Evolutionary conservation across 1,140 invertebrate genomes (phyloP).

Genomic region (Conus betulinus): DNA sequence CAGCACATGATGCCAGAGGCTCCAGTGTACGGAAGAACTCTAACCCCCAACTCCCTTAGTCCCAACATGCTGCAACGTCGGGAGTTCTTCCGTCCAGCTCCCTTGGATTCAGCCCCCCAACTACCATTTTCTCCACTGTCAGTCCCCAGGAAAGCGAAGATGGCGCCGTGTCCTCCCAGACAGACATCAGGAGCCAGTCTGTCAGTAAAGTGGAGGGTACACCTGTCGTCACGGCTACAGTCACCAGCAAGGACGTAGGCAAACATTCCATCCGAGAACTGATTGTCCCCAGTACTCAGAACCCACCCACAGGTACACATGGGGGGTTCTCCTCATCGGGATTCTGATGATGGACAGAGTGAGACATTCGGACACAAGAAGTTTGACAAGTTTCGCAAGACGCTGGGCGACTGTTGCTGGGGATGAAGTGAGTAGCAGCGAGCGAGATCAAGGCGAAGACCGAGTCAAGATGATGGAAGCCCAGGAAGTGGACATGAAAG

Average conservation of each 20-base stretch:
- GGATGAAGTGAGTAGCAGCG: conserved; percentile 16
- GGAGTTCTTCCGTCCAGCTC: conserved; percentile 21
- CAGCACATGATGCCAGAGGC: conserved; percentile 44
- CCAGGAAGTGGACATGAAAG: conserved; percentile 23
- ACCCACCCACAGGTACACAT: background rate
- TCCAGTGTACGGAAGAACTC: conserved; percentile 40
- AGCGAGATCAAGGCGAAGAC: conserved; percentile 1
- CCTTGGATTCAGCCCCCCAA: conserved; percentile 37
- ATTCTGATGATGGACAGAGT: background rate
- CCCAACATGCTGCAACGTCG: conserved; percentile 34
- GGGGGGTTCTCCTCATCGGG: conserved; percentile 20
- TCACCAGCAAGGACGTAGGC: conserved; percentile 14
- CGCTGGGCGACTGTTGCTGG: conserved; percentile 28
- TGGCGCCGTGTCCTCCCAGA: background rate
- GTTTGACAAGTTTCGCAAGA: conserved; percentile 70
- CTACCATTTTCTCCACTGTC: conserved; percentile 11
- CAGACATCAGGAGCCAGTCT: background rate
- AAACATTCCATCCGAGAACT: background rate
- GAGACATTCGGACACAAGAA: conserved; percentile 69
- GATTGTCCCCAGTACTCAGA: background rate
- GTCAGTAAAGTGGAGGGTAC: background rate
- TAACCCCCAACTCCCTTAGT: conserved; percentile 28
- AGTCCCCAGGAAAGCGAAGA: conserved; percentile 13
- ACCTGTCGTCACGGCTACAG: background rate
- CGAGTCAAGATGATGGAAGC: background rate